Conservation (phyloP, 2,888 invertebrate genomes). For the Drosophila mimica region DNA sequence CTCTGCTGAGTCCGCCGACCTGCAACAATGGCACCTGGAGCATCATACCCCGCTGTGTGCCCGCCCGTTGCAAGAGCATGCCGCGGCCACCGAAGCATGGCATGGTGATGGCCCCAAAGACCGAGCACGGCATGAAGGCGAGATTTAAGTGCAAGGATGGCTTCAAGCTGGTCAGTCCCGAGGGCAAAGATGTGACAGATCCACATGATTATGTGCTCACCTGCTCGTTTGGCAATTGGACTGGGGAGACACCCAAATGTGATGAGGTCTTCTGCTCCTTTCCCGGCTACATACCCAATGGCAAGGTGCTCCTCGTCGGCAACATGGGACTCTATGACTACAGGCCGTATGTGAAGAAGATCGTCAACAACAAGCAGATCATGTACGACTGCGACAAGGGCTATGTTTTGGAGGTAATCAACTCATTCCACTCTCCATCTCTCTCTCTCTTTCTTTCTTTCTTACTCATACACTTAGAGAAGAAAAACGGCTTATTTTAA, state of each 20-base stretch:
- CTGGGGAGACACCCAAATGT: constrained; percentile 94
- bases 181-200: constrained; percentile 85
- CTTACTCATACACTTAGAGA: too few relatives aligned
- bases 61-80: constrained; percentile 93
- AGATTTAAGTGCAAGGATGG: constrained; percentile 97
- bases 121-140: constrained; percentile 98
- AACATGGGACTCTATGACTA: constrained; percentile 99
- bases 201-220: constrained; percentile 89
- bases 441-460: neutral
- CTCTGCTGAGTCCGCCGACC: constrained; percentile 90
- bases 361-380: constrained; percentile 96
- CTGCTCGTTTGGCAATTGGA: constrained; percentile 98
- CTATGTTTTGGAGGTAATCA: constrained; percentile 89
- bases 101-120: constrained; percentile 98
- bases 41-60: constrained; percentile 93
- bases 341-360: constrained; percentile 94
- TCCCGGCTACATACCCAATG: constrained; percentile 95
- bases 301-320: constrained; percentile 95
- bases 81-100: constrained; percentile 95
- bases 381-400: constrained; percentile 98
- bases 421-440: neutral
- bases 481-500: neutral
- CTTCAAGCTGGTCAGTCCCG: constrained; percentile 91
- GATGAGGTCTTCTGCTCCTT: constrained; percentile 96
- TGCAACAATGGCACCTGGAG: constrained; percentile 99